phyloP scores from a whole-genome alignment of 1,140 invertebrate genomes.

The Musca vetustissima region DNA sequence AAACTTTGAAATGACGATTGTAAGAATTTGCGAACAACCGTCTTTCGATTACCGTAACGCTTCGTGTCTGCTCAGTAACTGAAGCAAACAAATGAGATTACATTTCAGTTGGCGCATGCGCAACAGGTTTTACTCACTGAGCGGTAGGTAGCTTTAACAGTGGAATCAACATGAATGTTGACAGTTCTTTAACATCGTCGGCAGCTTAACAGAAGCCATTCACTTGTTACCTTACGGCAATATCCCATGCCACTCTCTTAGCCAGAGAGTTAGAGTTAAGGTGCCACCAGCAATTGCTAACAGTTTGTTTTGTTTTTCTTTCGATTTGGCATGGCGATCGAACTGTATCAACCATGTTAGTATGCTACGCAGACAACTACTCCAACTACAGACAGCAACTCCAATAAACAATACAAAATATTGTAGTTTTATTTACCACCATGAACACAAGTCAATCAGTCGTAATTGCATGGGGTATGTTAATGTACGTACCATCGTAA shows the following conservation, averaged over 20 bases:
- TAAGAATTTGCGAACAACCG: background rate
- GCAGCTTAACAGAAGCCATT: constrained; percentile 5
- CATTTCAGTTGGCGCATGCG: background rate
- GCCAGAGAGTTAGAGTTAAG: background rate
- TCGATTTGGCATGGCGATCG: no score
- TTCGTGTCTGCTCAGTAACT: constrained; percentile 5
- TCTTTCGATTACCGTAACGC: background rate
- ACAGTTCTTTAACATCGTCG: no score
- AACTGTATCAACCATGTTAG: no score
- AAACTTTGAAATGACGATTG: background rate
- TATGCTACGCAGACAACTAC: no score
- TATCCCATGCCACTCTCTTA: no score
- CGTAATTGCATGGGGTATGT: no score
- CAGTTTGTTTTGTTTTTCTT: background rate
- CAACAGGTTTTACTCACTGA: constrained; percentile 3
- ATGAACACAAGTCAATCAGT: no score
- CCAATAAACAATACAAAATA: no score
- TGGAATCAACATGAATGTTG: background rate
- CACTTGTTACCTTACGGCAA: no score
- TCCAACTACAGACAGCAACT: no score
- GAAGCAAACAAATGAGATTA: background rate
- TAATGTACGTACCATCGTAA: no score
- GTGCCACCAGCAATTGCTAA: background rate
- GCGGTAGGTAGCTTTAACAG: background rate
- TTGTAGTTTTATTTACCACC: no score